A percentile compares a stretch with the other conserved stretches of the same genome.
Conservation (phyloP, 2,888 invertebrate species). For the Drosophila nigricruria region DNA sequence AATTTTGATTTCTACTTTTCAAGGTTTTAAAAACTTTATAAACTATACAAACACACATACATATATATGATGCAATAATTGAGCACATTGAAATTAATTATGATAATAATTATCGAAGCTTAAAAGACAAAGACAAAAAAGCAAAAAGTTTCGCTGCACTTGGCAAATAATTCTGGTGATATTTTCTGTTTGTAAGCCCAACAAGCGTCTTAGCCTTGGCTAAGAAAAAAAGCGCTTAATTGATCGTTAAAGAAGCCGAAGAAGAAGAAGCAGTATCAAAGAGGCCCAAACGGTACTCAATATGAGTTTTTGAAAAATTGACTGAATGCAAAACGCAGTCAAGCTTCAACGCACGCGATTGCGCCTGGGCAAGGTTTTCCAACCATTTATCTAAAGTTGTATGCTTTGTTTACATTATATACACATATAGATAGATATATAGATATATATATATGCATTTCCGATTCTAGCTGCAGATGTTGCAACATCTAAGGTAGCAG, state of each 20-base stretch:
- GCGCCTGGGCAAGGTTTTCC: constrained; percentile 56
- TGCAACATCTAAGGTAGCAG: constrained; percentile 56
- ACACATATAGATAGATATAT: background rate
- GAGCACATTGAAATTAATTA: constrained; percentile 11
- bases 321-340: constrained; percentile 67
- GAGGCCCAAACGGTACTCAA: constrained; percentile 53
- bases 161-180: constrained; percentile 40
- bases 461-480: constrained; percentile 77
- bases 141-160: constrained; percentile 22
- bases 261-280: constrained; percentile 12
- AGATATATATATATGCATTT: constrained; percentile 49
- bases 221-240: constrained; percentile 40
- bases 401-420: constrained; percentile 13
- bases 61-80: constrained; percentile 20
- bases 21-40: background rate
- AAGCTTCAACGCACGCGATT: constrained; percentile 75
- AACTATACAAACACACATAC: background rate
- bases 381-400: constrained; percentile 25
- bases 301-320: constrained; percentile 46
- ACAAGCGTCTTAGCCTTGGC: constrained; percentile 43
- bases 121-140: background rate
- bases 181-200: constrained; percentile 23
- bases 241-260: constrained; percentile 35
- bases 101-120: constrained; percentile 27
- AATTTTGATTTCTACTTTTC: background rate